phyloP scores from a whole-genome alignment of 2,797 vertebrate genomes.

The Notoglanidium macrostoma region DNA sequence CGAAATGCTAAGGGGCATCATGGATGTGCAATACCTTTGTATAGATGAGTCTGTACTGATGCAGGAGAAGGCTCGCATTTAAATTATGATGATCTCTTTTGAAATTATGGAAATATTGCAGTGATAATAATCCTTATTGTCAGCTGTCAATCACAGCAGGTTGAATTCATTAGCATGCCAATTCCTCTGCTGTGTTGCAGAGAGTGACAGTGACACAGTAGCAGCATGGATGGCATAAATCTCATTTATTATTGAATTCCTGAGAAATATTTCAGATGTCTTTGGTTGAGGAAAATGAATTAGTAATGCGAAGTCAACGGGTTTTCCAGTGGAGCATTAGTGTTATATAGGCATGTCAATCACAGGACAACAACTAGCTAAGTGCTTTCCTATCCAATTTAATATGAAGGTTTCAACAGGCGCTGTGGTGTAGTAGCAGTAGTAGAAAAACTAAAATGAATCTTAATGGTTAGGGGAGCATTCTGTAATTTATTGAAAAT shows the following conservation, averaged over 20 bases:
- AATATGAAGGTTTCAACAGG: not conserved
- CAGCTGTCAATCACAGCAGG: conserved; percentile 2
- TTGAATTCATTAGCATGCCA: not conserved
- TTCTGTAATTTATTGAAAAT: not conserved
- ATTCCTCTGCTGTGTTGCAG: not conserved
- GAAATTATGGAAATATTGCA: conserved; percentile 5
- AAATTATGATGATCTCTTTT: not conserved
- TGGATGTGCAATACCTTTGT: not conserved
- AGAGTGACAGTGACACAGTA: not conserved
- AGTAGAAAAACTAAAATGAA: not conserved
- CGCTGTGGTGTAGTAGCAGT: not conserved
- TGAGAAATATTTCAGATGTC: conserved; percentile 34
- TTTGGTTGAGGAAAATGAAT: conserved; percentile 26
- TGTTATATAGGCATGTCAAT: conserved; percentile 24
- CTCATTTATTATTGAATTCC: conserved; percentile 41
- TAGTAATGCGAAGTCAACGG: conserved; percentile 10
- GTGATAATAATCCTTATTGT: conserved; percentile 1
- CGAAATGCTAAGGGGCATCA: not conserved
- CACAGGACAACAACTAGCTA: not conserved
- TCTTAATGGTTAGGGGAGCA: not conserved
- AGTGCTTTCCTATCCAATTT: not conserved
- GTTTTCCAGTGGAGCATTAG: not conserved
- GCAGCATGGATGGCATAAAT: conserved; percentile 6
- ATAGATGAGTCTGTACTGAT: not conserved
- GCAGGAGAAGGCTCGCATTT: not conserved